Evolutionary conservation across 2,113 vertebrate species (phyloP).

Genomic region (Cephalopholis sonnerati): DNA sequence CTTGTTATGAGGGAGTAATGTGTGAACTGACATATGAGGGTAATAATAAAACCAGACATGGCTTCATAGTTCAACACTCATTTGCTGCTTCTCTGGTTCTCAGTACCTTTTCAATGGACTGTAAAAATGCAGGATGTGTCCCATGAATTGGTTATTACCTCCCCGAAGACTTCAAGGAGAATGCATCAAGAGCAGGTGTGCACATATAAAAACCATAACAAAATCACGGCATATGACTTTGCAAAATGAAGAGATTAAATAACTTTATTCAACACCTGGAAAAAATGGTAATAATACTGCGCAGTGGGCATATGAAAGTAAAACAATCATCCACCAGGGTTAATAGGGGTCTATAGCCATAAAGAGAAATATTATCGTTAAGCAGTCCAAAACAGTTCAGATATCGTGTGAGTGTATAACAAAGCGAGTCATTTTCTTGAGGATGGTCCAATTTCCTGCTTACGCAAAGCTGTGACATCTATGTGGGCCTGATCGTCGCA

Average conservation of each 20-base stretch:
- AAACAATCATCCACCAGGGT: slow-evolving; percentile 59
- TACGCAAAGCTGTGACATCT: slow-evolving; percentile 49
- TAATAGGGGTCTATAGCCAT: slow-evolving; percentile 66
- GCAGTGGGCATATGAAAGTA: slow-evolving; percentile 65
- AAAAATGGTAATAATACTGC: slow-evolving; percentile 52
- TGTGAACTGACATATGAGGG: slow-evolving; percentile 64
- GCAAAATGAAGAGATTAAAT: slow-evolving; percentile 64
- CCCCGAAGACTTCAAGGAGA: slow-evolving; percentile 62
- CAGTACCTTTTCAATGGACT: slow-evolving; percentile 61
- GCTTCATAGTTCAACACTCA: slow-evolving; percentile 63
- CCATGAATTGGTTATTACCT: slow-evolving; percentile 73
- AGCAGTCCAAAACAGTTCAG: slow-evolving; percentile 50
- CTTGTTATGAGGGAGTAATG: slow-evolving; percentile 58
- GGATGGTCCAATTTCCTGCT: slow-evolving; percentile 43
- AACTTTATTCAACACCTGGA: slow-evolving; percentile 69
- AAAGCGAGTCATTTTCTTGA: slow-evolving; percentile 38
- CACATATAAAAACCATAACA: slow-evolving; percentile 59
- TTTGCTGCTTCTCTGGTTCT: slow-evolving; percentile 70
- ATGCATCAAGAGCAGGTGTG: slow-evolving; percentile 73
- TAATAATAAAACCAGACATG: slow-evolving; percentile 78
- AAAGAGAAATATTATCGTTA: slow-evolving; percentile 68
- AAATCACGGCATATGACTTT: slow-evolving; percentile 42
- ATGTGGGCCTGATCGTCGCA: background rate
- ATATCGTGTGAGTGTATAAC: slow-evolving; percentile 40
- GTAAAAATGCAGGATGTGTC: slow-evolving; percentile 70